A percentile compares a stretch with the other conserved stretches of the same genome.
These are phyloP conservation scores for Anthopleura xanthogrammica DNA, from an alignment of 92 coral and sea anemone species.

Conservation along the genomic window DNA sequence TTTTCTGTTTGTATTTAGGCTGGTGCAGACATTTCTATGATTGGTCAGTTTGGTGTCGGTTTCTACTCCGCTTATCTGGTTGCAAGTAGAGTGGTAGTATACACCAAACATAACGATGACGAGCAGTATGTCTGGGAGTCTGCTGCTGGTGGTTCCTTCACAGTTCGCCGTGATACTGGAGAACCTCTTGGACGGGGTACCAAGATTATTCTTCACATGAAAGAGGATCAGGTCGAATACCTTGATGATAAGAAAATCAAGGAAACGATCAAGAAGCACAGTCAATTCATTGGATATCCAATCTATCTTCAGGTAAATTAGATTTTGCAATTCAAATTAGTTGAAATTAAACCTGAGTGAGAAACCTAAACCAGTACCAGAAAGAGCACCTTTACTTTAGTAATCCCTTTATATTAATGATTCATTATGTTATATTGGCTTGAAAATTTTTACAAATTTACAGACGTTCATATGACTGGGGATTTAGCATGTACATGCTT, in stretches of 20 bases:
- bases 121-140: slow-evolving; percentile 99
- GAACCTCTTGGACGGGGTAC: slow-evolving; percentile 92
- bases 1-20: slow-evolving; percentile 45
- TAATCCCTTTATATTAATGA: too few relatives aligned
- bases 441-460: too few relatives aligned
- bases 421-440: too few relatives aligned
- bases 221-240: slow-evolving; percentile 89
- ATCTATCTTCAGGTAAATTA: slow-evolving; percentile 71
- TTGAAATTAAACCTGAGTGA: too few relatives aligned
- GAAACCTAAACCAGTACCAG: too few relatives aligned
- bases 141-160: slow-evolving; percentile 98
- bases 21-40: slow-evolving; percentile 99
- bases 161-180: slow-evolving; percentile 80
- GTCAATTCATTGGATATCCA: slow-evolving; percentile 99
- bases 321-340: too few relatives aligned
- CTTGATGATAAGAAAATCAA: slow-evolving; percentile 86
- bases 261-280: slow-evolving; percentile 95
- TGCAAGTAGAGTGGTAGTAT: slow-evolving; percentile 86
- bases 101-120: slow-evolving; percentile 97
- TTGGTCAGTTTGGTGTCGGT: slow-evolving; percentile 99
- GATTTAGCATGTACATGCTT: too few relatives aligned
- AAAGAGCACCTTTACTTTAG: too few relatives aligned
- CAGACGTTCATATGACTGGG: too few relatives aligned
- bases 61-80: slow-evolving; percentile 97
- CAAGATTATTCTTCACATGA: slow-evolving; percentile 81